A percentile compares a stretch with the other conserved stretches of the same genome.
Evolutionary conservation across 2,113 vertebrate species (phyloP).

Genomic region (Natator depressus): DNA sequence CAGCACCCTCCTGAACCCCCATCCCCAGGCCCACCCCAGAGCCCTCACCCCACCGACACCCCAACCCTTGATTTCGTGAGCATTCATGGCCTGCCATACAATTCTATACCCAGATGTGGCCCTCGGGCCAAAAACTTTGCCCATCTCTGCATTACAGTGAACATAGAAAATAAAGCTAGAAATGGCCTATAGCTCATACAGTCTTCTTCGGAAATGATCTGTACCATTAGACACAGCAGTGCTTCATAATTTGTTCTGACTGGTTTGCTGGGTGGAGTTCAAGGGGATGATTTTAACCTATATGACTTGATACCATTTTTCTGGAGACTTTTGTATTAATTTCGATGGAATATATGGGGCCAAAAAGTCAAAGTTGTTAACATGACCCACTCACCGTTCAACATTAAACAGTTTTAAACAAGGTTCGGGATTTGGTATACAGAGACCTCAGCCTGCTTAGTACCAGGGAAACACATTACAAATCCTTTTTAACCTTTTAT

Average conservation of each 20-base stretch:
- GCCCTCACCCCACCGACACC: too few relatives aligned
- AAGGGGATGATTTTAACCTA: neutral
- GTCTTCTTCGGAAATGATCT: neutral
- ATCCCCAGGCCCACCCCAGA: too few relatives aligned
- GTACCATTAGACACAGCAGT: neutral
- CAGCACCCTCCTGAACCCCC: too few relatives aligned
- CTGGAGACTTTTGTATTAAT: neutral
- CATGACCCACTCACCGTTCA: neutral
- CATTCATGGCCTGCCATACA: too few relatives aligned
- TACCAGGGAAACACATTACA: neutral
- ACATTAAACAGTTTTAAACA: neutral
- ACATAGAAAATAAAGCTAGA: neutral
- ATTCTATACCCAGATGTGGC: too few relatives aligned
- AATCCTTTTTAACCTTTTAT: neutral
- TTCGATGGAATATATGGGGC: neutral
- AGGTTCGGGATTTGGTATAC: neutral
- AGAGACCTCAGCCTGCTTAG: neutral
- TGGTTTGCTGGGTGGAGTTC: neutral
- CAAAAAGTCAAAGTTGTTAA: neutral
- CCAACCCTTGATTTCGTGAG: too few relatives aligned
- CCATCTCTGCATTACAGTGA: neutral
- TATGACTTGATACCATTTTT: neutral
- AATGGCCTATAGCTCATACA: neutral
- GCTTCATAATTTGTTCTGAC: neutral
- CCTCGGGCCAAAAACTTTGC: too few relatives aligned